phyloP scores from a whole-genome alignment of 2,797 vertebrate species.

The Pseudotriccus pelzelni region DNA sequence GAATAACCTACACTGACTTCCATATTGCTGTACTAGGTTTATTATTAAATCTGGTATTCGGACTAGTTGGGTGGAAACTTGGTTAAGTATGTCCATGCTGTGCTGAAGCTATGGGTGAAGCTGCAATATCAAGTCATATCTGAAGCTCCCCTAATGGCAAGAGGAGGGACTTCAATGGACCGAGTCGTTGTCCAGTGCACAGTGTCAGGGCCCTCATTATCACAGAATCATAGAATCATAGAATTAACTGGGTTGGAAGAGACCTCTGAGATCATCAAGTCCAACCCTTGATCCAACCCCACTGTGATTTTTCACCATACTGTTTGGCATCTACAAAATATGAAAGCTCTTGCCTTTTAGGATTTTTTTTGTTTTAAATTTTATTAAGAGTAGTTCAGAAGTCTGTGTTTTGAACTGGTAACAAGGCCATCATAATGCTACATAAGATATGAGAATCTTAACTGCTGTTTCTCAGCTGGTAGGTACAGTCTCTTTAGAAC shows the following conservation, averaged over 20 bases:
- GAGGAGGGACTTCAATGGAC: background rate
- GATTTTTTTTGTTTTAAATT: background rate
- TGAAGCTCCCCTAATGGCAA: background rate
- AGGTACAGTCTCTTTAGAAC: background rate
- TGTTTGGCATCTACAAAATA: background rate
- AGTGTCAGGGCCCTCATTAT: rapidly evolving
- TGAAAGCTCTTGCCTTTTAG: background rate
- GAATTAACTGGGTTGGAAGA: too few species aligned
- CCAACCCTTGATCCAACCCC: too few species aligned
- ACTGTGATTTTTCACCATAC: background rate
- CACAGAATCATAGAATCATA: too few species aligned
- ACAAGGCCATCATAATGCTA: background rate
- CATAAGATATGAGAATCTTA: background rate
- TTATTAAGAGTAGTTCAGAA: background rate
- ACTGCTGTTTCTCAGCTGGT: background rate
- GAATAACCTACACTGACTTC: background rate
- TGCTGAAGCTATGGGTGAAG: background rate
- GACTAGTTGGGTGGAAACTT: background rate
- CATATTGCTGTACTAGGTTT: background rate
- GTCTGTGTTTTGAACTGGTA: background rate
- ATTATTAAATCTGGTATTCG: background rate
- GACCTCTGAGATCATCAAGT: too few species aligned
- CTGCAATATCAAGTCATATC: background rate
- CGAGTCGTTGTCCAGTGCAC: background rate
- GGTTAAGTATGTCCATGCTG: background rate